phyloP scores from a whole-genome alignment of 2,888 invertebrate species.

The Lycaena phlaeas region DNA sequence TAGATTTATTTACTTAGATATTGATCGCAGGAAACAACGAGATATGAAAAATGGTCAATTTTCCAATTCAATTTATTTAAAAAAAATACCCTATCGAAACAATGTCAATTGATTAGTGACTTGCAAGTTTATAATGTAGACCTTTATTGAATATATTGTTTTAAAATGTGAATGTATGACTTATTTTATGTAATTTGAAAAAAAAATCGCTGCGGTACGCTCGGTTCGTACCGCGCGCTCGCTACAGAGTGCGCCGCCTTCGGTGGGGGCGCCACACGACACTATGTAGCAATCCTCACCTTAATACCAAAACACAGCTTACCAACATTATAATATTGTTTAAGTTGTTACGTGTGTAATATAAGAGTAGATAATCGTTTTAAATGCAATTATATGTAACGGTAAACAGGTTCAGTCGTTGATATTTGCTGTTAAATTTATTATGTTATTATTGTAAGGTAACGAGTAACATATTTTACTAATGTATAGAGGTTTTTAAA shows the following conservation, averaged over 20 bases:
- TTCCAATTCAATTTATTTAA: neutral
- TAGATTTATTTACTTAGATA: constrained; percentile 7
- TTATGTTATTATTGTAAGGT: constrained; percentile 46
- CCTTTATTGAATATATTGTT: constrained; percentile 5
- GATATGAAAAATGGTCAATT: neutral
- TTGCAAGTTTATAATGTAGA: neutral
- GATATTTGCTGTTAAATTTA: constrained; percentile 65
- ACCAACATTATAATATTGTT: constrained; percentile 66
- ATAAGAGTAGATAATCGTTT: constrained; percentile 55
- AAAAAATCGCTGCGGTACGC: neutral
- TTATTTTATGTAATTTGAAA: constrained; percentile 2
- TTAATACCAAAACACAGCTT: constrained; percentile 73
- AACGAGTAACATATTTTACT: constrained; percentile 45
- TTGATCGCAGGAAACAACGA: neutral
- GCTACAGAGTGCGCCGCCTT: neutral
- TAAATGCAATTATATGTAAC: constrained; percentile 52
- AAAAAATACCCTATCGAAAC: neutral
- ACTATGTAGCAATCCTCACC: constrained; percentile 66
- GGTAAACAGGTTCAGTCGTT: constrained; percentile 47
- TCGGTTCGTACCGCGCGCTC: neutral
- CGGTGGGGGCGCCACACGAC: constrained; percentile 3
- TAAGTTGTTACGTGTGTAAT: constrained; percentile 64
- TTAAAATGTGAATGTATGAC: neutral
- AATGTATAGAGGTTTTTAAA: constrained; percentile 37
- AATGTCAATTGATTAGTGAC: constrained; percentile 4